Evolutionary conservation across 2,797 vertebrate genomes (phyloP), one percentile per base, ranked within the genome.

Genomic region (Myotis vivesi): DNA sequence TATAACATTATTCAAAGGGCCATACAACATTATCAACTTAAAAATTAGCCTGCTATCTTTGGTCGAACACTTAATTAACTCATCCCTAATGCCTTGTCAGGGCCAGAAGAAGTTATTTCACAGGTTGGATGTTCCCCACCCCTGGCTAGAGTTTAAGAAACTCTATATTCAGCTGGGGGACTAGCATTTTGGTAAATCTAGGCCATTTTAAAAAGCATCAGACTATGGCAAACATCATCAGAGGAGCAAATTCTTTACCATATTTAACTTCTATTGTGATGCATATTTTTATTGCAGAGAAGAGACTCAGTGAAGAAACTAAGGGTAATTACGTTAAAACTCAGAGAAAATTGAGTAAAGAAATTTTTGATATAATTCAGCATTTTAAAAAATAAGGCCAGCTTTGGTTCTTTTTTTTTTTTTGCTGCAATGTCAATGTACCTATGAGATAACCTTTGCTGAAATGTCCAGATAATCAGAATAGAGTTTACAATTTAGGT

Each of bases 311-410:
- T 76, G 91, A 75, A 23, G 84, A 79, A 94, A 76, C 46, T 25
- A 89, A 88, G 71, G 51, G 59, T n/a, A 80, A 68, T 6, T 49
- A 10, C 79, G 46, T 72, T 57, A 92, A 72, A 89, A 49, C 51
- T 83, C 23, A 33, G 72, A 57, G 38, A 84, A 92, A 93, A 69
- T 11, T 66, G 19, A 76, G 44, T 59, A 91, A 94, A 92, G 4
- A 76, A 57, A 55, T 86, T 89, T 77, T 76, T 94, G 30, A 44
- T 62, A 4, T n/a, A 75, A 93, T 84, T 89, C 10, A 49, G 73
- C 89, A 77, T 89, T 84, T 9, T 1, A n/a, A 36, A 91, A 89
- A 89, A 68, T 22, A 71, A 72, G 28, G 17, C 46, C 23, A 82
- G 2, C 9, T 33, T 16, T 90, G 33, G 17, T 59, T 92, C 8